Evolutionary conservation across 2,888 invertebrate species (phyloP), one percentile per base, ranked within the genome.

Genomic region (Drosophila subquinaria): DNA sequence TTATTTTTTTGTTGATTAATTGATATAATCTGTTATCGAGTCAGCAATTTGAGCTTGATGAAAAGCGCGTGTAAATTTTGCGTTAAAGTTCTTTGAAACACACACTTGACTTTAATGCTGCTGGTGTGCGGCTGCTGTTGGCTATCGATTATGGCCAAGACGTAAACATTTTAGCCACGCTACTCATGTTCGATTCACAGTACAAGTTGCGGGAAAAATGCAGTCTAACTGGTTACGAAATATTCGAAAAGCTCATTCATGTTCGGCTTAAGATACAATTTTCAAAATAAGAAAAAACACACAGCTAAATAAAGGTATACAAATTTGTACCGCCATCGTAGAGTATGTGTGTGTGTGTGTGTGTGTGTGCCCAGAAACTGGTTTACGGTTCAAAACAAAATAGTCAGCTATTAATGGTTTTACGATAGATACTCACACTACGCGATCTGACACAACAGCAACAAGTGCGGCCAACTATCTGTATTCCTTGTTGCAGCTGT

Each of bases 201-300:
- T 62, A 50, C 59, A 64, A 40, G 11, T 56, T 17, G 35, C 20
- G 68, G 51, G 79, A 84, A 82, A 85, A 85, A 85, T 85, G 87
- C 89, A 86, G 86, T 90, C 90, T 69, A 88, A 86, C 86, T 88
- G 89, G 86, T 86, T 86, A 88, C 89, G 87, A 90, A 90, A 90
- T 88, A 86, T 79, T 90, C 76, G 76, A 88, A 86, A 88, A 89
- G 89, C 86, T 86, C 90, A 86, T 86, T 86, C 90, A 90, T 86
- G 89, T 89, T 88, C 81, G 65, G 83, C 86, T 66, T 69, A 53
- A 73, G 87, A 90, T 86, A 86, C 83, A 76, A 88, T 89, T 84
- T 84, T 84, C 69, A 86, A 86, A 76, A 88, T 72, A 82, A 59
- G 64, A 81, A 59, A 45, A 55, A 55, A 45, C 35, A 65, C 56